Conservation (phyloP, 2,888 invertebrate species). For the Druceiella hillmani region DNA sequence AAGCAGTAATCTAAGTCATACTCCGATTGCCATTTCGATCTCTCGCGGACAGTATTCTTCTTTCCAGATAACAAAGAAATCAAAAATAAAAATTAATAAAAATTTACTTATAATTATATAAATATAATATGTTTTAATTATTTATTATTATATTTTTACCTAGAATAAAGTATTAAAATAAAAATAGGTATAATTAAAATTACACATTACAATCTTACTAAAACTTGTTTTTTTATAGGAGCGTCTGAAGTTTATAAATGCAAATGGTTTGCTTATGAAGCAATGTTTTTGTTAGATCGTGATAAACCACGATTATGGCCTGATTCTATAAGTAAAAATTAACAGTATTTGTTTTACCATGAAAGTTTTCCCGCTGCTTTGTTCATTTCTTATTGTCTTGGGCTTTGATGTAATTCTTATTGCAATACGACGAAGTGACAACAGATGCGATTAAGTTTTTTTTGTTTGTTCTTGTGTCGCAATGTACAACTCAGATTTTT, state of each 20-base stretch:
- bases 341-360: conserved; percentile 10
- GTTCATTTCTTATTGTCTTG: conserved; percentile 6
- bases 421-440: conserved; percentile 10
- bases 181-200: conserved; percentile 8
- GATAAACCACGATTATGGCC: conserved; percentile 10
- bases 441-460: conserved; percentile 10
- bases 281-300: conserved; percentile 11
- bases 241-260: conserved; percentile 11
- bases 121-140: no score
- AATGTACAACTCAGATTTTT: conserved; percentile 9
- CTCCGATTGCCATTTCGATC: no score
- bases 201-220: conserved; percentile 8
- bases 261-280: conserved; percentile 11
- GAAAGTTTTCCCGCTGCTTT: conserved; percentile 8
- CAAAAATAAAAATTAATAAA: no score
- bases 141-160: no score
- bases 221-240: conserved; percentile 7
- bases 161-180: no score
- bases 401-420: conserved; percentile 8
- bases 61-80: no score
- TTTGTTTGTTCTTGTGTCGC: conserved; percentile 6
- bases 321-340: conserved; percentile 10
- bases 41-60: no score
- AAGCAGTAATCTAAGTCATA: no score
- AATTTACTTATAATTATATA: no score